phyloP scores from a whole-genome alignment of 2,797 vertebrate genomes.

The Anolis apletophallus region DNA sequence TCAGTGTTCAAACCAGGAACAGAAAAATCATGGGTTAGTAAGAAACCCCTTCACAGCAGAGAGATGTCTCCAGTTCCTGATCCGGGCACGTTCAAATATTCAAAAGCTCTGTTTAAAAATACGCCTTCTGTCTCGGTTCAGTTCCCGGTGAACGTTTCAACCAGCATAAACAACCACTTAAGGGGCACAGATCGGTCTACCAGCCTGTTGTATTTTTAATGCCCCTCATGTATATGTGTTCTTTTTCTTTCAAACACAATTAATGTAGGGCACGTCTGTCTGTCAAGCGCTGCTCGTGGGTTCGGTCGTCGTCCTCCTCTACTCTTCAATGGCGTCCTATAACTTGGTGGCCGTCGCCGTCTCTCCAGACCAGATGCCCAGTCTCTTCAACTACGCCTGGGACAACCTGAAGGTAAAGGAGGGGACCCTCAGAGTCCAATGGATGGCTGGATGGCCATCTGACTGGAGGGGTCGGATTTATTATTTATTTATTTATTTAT shows the following conservation, averaged over 20 bases:
- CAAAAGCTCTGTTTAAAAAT: neutral
- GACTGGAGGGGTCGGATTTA: too few relatives aligned
- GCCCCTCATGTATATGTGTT: neutral
- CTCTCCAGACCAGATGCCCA: conserved; percentile 86
- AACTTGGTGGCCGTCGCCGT: conserved; percentile 91
- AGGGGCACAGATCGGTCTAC: neutral
- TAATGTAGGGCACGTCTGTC: conserved; percentile 89
- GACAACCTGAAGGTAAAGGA: conserved; percentile 90
- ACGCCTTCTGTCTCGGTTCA: neutral
- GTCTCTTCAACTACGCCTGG: conserved; percentile 94
- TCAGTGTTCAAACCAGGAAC: too few relatives aligned
- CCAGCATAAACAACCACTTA: conserved; percentile 1
- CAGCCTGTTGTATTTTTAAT: neutral
- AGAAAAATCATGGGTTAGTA: too few relatives aligned
- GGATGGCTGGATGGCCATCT: too few relatives aligned
- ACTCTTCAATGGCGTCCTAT: conserved; percentile 94
- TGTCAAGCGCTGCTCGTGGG: conserved; percentile 91
- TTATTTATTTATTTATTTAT: too few relatives aligned
- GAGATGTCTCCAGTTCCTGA: neutral
- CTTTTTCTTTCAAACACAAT: conserved; percentile 1
- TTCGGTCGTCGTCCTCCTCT: conserved; percentile 88
- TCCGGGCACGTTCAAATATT: neutral
- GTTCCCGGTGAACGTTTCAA: neutral
- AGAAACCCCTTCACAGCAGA: too few relatives aligned
- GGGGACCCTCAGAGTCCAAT: neutral